A percentile compares a stretch with the other conserved stretches of the same genome.
These are phyloP conservation scores for Mellilla xanthometata DNA, from an alignment of 2,888 invertebrate genomes.

Conservation along the genomic window DNA sequence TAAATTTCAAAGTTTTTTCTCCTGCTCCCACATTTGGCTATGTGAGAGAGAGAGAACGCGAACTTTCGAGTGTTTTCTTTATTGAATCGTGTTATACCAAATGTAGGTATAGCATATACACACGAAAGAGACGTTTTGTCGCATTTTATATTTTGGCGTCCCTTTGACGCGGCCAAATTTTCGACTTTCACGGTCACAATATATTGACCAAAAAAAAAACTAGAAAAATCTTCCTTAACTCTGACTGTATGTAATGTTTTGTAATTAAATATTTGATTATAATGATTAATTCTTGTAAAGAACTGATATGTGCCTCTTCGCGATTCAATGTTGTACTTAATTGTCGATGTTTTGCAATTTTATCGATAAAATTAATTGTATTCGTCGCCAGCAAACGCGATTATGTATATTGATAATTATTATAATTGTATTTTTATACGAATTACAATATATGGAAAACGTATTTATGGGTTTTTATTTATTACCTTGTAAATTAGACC, in stretches of 20 bases:
- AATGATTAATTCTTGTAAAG: conserved; percentile 27
- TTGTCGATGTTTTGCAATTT: conserved; percentile 55
- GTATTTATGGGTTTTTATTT: conserved; percentile 46
- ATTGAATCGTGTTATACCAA: no score
- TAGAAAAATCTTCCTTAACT: conserved; percentile 13
- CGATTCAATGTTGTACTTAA: conserved; percentile 67
- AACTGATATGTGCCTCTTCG: conserved; percentile 63
- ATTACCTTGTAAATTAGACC: no score
- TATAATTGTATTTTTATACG: conserved; percentile 79
- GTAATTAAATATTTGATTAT: neutral
- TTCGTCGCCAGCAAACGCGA: conserved; percentile 66
- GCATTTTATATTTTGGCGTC: conserved; percentile 28
- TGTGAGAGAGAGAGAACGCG: no score
- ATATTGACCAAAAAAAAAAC: conserved; percentile 15
- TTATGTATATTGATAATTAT: conserved; percentile 72
- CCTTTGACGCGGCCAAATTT: conserved; percentile 28
- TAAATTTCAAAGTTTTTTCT: no score
- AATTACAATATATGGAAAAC: conserved; percentile 65
- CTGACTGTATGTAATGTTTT: conserved; percentile 23
- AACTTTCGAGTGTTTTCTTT: no score
- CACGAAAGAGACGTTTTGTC: conserved; percentile 5
- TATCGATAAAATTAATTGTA: conserved; percentile 49
- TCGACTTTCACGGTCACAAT: conserved; percentile 27
- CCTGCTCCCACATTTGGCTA: no score
- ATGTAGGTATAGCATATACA: conserved; percentile 4